A percentile compares a stretch with the other conserved stretches of the same genome.
Conservation (phyloP, 2,113 vertebrate genomes). For the Hassar affinis region DNA sequence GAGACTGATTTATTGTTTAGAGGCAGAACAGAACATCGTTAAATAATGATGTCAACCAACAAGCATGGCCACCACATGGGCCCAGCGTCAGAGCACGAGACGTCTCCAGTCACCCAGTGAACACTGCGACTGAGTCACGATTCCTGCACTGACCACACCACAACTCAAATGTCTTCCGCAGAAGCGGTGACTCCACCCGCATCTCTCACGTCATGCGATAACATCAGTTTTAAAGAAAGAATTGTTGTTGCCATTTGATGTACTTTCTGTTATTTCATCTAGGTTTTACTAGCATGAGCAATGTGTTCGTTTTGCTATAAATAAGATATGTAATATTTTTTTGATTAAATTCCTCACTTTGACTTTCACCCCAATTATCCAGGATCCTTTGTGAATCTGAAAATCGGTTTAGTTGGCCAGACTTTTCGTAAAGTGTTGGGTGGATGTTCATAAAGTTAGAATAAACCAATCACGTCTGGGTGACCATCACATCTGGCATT, state of each 20-base stretch:
- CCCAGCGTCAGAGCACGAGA: not conserved
- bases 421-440: constrained; percentile 2
- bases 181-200: not conserved
- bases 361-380: not conserved
- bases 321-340: not conserved
- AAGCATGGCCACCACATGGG: not conserved
- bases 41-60: no score
- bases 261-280: not conserved
- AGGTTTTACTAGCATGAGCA: not conserved
- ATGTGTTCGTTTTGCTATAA: not conserved
- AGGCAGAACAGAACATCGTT: not conserved
- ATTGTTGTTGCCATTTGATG: not conserved
- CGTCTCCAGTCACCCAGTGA: not conserved
- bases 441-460: not conserved
- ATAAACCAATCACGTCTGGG: constrained; percentile 6
- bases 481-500: constrained; percentile 20
- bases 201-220: not conserved
- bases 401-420: not conserved
- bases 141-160: not conserved
- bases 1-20: not conserved
- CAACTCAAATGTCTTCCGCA: not conserved
- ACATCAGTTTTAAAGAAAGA: not conserved
- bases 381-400: constrained; percentile 2
- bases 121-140: not conserved
- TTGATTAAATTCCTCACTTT: not conserved